Base-by-base conservation (phyloP, 2,797 vertebrate genomes). In the Mycteria americana region DNA sequence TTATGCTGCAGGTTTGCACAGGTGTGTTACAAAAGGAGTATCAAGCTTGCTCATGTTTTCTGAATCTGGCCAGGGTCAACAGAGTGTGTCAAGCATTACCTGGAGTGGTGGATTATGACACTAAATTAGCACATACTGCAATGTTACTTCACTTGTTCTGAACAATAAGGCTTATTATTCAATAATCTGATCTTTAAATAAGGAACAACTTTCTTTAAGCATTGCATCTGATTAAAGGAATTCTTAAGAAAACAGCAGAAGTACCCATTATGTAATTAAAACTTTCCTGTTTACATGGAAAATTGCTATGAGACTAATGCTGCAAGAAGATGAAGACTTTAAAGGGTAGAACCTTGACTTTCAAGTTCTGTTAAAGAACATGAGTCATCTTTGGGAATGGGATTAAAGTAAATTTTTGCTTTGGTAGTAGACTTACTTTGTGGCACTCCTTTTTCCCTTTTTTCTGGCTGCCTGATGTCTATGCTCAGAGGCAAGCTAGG, bases 311-410 rank as follows among this genome's bases (percentile, higher is more conserved):
- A 94, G 41, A 18, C 56, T 63, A 56, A 50, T 35, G 39, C 75
- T 87, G 56, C 9, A n/a, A 84, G 86, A 85, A 54, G 72, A 39
- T 6, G 68, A 88, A 91, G 81, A 11, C 86, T 83, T 80, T 83
- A 51, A 80, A 89, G 75, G 72, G 91, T 62, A 93, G 70, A 77
- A 88, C 88, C 64, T 93, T 89, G 75, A 75, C 94, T 95, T 95
- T 94, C 70, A 96, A 85, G 86, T 86, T 64, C 68, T 0, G 1
- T 54, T 94, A 33, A 94, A 62, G 88, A 77, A 11, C 3, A 6
- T 97, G 94, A 97, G 64, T 97, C 93, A 97, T 89, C 87, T 50
- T 41, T 93, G 94, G 95, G 95, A 95, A 92, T n/a, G 28, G 81
- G 81, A 94, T 96, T 92, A 95, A 97, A 97, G 95, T 7, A 14